Percentiles rank a stretch among this genome's conserved stretches.
These are phyloP conservation scores for Cotesia vestalis DNA, from an alignment of 1,140 invertebrate genomes.

Conservation along the genomic window DNA sequence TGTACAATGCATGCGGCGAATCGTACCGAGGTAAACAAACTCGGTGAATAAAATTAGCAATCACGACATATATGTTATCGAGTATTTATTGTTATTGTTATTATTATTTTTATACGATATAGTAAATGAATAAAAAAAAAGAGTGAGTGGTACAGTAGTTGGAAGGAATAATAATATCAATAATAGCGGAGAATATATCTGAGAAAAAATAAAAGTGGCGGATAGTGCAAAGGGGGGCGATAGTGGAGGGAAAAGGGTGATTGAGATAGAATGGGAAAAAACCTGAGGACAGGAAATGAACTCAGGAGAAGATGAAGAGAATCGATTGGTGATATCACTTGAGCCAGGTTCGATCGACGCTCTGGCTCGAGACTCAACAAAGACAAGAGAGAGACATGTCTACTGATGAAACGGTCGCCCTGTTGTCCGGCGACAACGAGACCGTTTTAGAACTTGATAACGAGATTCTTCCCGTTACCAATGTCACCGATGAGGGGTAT, in stretches of 20 bases:
- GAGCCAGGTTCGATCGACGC: constrained; percentile 5
- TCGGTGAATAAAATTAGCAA: no score
- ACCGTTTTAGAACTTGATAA: constrained; percentile 25
- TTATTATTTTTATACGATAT: no score
- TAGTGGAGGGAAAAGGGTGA: constrained; percentile 3
- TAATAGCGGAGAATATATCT: background rate
- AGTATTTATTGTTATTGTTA: no score
- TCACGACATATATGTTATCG: no score
- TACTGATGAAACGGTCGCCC: constrained; percentile 25
- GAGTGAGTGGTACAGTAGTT: no score
- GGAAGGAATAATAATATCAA: background rate
- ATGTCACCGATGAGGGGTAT: constrained; percentile 24
- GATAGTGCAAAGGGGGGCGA: background rate
- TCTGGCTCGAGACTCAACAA: constrained; percentile 1
- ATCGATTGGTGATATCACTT: constrained; percentile 23
- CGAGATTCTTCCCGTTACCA: background rate
- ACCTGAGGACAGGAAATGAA: constrained; percentile 19
- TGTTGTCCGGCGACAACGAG: constrained; percentile 35
- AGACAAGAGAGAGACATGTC: constrained; percentile 31
- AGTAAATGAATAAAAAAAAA: no score
- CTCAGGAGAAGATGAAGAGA: constrained; percentile 2
- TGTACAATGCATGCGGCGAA: no score
- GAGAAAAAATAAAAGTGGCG: background rate
- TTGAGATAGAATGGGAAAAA: constrained; percentile 13
- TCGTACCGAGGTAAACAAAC: no score